A percentile compares a stretch with the other conserved stretches of the same genome.
Conservation (phyloP, 2,888 invertebrate genomes). For the Brachyptera risi region DNA sequence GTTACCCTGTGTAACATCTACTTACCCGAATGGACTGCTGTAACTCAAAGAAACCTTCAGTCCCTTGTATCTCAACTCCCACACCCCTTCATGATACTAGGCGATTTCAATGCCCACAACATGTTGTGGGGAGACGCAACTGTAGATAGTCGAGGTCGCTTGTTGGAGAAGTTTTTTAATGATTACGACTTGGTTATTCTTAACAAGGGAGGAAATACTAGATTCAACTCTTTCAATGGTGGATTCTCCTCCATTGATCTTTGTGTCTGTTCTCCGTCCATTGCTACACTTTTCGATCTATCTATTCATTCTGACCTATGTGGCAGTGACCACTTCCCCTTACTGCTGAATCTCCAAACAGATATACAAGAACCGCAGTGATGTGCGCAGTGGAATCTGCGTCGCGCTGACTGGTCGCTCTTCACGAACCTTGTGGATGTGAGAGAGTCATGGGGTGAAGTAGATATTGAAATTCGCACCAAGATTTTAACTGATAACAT, state of each 20-base stretch:
- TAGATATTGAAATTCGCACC: neutral
- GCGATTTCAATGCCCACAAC: conserved; percentile 28
- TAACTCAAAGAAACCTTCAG: neutral
- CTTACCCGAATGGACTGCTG: neutral
- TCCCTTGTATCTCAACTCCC: conserved; percentile 17
- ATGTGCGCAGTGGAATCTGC: neutral
- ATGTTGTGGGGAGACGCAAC: conserved; percentile 19
- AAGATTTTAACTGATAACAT: neutral
- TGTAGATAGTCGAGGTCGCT: conserved; percentile 15
- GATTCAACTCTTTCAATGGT: neutral
- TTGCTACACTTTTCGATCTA: neutral
- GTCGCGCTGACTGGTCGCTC: neutral
- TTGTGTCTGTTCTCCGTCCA: neutral
- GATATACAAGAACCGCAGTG: neutral
- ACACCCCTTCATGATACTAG: conserved; percentile 23
- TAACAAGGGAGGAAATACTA: neutral
- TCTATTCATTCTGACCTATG: conserved; percentile 18
- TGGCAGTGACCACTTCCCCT: conserved; percentile 23
- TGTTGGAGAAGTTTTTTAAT: conserved; percentile 22
- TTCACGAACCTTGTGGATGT: neutral
- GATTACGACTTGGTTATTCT: conserved; percentile 14
- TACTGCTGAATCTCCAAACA: neutral
- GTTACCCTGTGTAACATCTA: neutral
- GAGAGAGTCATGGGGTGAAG: neutral
- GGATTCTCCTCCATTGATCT: neutral